These are phyloP conservation scores for Galagoides demidoff DNA, from an alignment of 2,797 vertebrate species.

Conservation along the genomic window DNA sequence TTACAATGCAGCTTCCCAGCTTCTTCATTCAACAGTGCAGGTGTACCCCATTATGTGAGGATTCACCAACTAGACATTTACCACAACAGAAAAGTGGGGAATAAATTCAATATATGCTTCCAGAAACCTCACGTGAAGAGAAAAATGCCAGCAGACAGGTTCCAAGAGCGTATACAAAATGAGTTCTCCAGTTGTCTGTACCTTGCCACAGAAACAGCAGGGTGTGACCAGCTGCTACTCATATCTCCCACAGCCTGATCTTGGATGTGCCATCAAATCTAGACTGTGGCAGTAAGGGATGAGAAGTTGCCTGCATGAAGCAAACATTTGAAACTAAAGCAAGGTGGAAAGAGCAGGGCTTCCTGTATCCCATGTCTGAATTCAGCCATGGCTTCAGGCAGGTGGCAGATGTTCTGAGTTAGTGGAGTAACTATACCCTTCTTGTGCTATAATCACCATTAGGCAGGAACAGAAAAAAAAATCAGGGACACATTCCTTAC, in stretches of 20 bases:
- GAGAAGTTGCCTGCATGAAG: slow-evolving; percentile 57
- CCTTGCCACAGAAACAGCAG: slow-evolving; percentile 59
- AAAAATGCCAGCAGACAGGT: slow-evolving; percentile 58
- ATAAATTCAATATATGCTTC: slow-evolving; percentile 59
- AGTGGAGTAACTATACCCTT: slow-evolving; percentile 39
- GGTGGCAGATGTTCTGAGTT: slow-evolving; percentile 75
- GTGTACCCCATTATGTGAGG: slow-evolving; percentile 48
- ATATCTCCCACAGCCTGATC: slow-evolving; percentile 55
- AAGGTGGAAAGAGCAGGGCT: slow-evolving; percentile 66
- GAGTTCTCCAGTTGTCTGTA: slow-evolving; percentile 61
- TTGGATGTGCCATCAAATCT: slow-evolving; percentile 63
- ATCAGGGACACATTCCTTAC: neutral
- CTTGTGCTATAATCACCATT: slow-evolving; percentile 66
- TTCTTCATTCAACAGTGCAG: slow-evolving; percentile 54
- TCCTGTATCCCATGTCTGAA: slow-evolving; percentile 53
- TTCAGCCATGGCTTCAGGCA: slow-evolving; percentile 70
- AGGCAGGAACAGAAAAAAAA: slow-evolving; percentile 39
- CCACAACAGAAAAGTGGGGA: slow-evolving; percentile 13
- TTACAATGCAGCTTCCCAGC: neutral
- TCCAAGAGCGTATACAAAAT: slow-evolving; percentile 71
- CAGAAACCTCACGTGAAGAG: slow-evolving; percentile 51
- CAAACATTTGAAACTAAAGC: slow-evolving; percentile 67
- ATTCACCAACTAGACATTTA: slow-evolving; percentile 41
- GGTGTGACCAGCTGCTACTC: slow-evolving; percentile 72
- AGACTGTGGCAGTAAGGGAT: slow-evolving; percentile 47